Conservation (phyloP, 2,888 invertebrate genomes). For the Tetanocera ferruginea region DNA sequence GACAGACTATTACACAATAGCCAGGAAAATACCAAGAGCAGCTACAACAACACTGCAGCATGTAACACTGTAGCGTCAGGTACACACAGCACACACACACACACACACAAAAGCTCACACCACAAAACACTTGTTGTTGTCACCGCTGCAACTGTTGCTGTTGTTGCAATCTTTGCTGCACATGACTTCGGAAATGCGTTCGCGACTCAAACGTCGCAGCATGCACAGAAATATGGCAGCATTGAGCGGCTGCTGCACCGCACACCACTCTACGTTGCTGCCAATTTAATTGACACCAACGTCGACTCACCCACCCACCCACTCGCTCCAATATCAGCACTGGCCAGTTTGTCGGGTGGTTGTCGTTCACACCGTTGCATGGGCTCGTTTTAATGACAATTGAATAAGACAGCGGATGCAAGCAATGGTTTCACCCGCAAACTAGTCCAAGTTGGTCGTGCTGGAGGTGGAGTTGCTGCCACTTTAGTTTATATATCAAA, state of each 20-base stretch:
- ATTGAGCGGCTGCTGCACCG: neutral
- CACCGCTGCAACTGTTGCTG: neutral
- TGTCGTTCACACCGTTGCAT: neutral
- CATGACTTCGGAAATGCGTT: constrained; percentile 27
- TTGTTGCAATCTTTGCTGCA: neutral
- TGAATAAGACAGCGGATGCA: constrained; percentile 17
- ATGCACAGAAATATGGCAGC: constrained; percentile 6
- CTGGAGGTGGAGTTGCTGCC: neutral
- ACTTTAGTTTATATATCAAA: neutral
- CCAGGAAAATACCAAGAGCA: neutral
- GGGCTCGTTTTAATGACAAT: neutral
- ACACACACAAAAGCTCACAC: neutral
- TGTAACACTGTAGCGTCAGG: neutral
- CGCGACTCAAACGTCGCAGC: constrained; percentile 6
- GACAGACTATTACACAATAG: constrained; percentile 12
- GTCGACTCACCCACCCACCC: constrained; percentile 2
- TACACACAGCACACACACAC: neutral
- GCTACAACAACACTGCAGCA: neutral
- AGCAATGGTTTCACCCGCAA: neutral
- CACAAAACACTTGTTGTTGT: constrained; percentile 26
- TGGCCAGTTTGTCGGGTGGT: neutral
- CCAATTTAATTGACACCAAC: constrained; percentile 14
- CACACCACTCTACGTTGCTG: neutral
- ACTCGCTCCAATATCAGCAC: neutral
- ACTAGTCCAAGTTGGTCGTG: neutral